Evolutionary conservation across 2,888 invertebrate species (phyloP), one percentile per base, ranked within the genome.

Genomic region (Oeneis ivallda): DNA sequence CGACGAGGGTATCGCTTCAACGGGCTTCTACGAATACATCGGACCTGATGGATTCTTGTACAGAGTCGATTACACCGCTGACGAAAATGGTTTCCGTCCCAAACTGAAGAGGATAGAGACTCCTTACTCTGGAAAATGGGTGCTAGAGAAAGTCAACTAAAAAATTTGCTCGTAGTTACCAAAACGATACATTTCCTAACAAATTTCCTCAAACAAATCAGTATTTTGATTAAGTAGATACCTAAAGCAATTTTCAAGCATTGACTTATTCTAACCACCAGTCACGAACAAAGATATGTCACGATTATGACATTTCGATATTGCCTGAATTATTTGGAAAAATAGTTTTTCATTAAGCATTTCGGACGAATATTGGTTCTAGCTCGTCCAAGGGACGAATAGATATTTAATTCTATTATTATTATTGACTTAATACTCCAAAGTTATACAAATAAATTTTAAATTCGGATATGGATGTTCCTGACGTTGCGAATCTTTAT

Each of bases 11-110:
- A 92, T 92, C 62, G 90, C 92, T 34, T 92, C 92, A 13, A 76
- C 85, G 67, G 92, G 92, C 10, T 92, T 91, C 78, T 92, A 92
- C 79, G 92, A 92, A 71, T 92, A 92, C 83, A 92, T 92, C 49
- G 92, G 92, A 37, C 92, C 92, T 39, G 92, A 92, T 66, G 92
- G 92, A 32, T 92, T 89, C 78, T 86, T 92, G 82, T 92, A 92
- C 83, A 79, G 90, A 68, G 92, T 92, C 7, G 92, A 92, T 78
- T 92, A 91, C 79, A 92, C 92, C 43, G 92, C 92, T 52, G 92
- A 92, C 68, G 92, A 92, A 69, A 92, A 92, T 61, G 92, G 92
- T 7, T 92, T 92, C 87, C 81, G 90, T 17, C 92, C 92, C 41
- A 82, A 85, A 73, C 80, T 89, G 65, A 87, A 84, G 79, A 81